Percentiles rank a stretch among this genome's conserved stretches.
Conservation (phyloP, 2,113 vertebrate species). For the Planiliza haematocheilus region DNA sequence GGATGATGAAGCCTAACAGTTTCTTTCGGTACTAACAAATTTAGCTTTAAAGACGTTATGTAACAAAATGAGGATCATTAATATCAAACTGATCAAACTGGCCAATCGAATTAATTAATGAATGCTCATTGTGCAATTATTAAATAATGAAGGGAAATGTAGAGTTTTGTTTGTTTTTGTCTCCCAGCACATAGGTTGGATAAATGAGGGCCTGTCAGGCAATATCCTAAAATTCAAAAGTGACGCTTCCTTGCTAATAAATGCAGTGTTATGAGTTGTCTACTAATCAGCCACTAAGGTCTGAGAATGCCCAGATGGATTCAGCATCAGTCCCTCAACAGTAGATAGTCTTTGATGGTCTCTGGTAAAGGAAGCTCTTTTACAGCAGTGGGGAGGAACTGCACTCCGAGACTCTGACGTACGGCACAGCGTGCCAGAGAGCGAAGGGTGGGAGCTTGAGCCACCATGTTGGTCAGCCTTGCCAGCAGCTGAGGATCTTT, state of each 20-base stretch:
- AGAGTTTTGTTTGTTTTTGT: not conserved
- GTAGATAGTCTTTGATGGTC: slow-evolving; percentile 91
- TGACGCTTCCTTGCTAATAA: slow-evolving; percentile 31
- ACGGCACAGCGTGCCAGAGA: slow-evolving; percentile 89
- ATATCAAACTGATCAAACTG: not conserved
- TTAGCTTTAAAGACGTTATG: not conserved
- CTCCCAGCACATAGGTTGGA: slow-evolving; percentile 4
- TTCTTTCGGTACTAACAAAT: not conserved
- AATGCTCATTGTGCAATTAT: slow-evolving; percentile 3
- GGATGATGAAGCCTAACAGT: slow-evolving; percentile 6
- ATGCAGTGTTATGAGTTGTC: slow-evolving; percentile 36
- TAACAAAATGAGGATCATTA: not conserved
- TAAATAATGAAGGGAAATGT: not conserved
- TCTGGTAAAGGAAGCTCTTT: slow-evolving; percentile 92
- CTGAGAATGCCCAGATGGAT: not conserved
- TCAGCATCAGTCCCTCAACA: slow-evolving; percentile 86
- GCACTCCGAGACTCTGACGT: slow-evolving; percentile 89
- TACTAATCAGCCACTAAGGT: slow-evolving; percentile 44
- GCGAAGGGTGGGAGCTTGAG: slow-evolving; percentile 87
- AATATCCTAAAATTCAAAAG: slow-evolving; percentile 7
- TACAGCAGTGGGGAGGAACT: slow-evolving; percentile 90
- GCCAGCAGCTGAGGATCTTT: slow-evolving; percentile 92
- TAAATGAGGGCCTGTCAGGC: slow-evolving; percentile 17
- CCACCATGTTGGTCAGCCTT: slow-evolving; percentile 87
- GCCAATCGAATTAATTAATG: not conserved